Conservation (phyloP, 2,113 vertebrate species). For the Patagioenas fasciata region DNA sequence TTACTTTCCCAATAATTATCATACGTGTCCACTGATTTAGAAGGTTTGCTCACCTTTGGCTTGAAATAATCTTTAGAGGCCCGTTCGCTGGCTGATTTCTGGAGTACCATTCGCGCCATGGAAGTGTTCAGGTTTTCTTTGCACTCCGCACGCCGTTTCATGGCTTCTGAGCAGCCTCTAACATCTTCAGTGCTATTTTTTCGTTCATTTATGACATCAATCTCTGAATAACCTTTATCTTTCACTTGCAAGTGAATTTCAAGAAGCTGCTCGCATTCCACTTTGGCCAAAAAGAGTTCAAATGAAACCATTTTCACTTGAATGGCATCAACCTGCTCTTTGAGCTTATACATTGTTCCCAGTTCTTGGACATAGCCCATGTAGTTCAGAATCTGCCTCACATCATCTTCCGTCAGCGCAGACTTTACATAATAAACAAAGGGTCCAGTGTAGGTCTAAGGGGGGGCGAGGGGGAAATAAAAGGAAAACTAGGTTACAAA, state of each 20-base stretch:
- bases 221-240: constrained; percentile 85
- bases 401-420: constrained; percentile 86
- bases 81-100: constrained; percentile 85
- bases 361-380: constrained; percentile 93
- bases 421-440: constrained; percentile 96
- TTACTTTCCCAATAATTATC: constrained; percentile 92
- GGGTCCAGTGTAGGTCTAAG: constrained; percentile 94
- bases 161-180: constrained; percentile 86
- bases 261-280: constrained; percentile 91
- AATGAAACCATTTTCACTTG: constrained; percentile 87
- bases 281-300: constrained; percentile 92
- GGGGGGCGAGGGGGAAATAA: neutral
- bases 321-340: constrained; percentile 80
- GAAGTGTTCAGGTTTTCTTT: constrained; percentile 83
- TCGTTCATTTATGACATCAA: constrained; percentile 87
- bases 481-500: constrained; percentile 48
- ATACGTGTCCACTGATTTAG: constrained; percentile 90
- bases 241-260: constrained; percentile 92
- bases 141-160: constrained; percentile 84
- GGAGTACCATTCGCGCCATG: constrained; percentile 85
- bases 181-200: constrained; percentile 85
- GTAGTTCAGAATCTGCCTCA: constrained; percentile 85
- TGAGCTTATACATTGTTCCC: constrained; percentile 82
- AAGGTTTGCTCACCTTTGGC: constrained; percentile 88
- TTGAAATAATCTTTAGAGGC: constrained; percentile 86